Evolutionary conservation across 2,888 invertebrate species (phyloP), one percentile per base, ranked within the genome.

Genomic region (Sesamia inferens): DNA sequence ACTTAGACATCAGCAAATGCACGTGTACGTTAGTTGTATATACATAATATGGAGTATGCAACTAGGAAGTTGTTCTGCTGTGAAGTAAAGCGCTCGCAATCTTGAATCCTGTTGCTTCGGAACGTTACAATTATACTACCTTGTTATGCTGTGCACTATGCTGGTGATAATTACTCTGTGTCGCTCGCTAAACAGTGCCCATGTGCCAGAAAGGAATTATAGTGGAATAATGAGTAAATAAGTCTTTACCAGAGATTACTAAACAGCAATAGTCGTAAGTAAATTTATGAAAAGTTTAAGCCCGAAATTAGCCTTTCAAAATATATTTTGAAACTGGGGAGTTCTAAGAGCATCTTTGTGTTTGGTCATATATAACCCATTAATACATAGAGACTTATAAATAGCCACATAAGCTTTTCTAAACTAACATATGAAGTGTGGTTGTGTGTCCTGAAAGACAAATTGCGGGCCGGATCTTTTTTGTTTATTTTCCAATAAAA

Each of bases 1-100:
- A 88, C 82, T 85, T 81, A 77, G 81, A 83, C 88, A 83, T 76
- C 81, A 84, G 71, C 82, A 81, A 81, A 79, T 71, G 67, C 76
- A 76, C 69, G 68, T 68, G 71, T 71, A 69, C 73, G 76, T 82
- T 79, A 71, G 71, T 74, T 71, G 70, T 77, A 65, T 24, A 51
- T 65, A 65, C 58, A 63, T 57, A 74, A 63, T 57, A 74, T 76
- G 75, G 77, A 69, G 65, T 54, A 39, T 5, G 5, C 7, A 72
- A 75, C 76, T 82, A 85, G 47, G 75, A 87, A 87, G 74, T 86
- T 85, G 64, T 76, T 84, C 87, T 77, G 57, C 70, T 19, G 71
- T 71, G 65, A 64, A 78, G 81, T 79, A 72, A 69, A 59, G 70
- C 82, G 76, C 65, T 78, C 14, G 74, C 69, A 75, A 78, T 83